Percentiles rank a stretch among this genome's conserved stretches.
Evolutionary conservation across 2,888 invertebrate genomes (phyloP).

Genomic region (Tipula unca): DNA sequence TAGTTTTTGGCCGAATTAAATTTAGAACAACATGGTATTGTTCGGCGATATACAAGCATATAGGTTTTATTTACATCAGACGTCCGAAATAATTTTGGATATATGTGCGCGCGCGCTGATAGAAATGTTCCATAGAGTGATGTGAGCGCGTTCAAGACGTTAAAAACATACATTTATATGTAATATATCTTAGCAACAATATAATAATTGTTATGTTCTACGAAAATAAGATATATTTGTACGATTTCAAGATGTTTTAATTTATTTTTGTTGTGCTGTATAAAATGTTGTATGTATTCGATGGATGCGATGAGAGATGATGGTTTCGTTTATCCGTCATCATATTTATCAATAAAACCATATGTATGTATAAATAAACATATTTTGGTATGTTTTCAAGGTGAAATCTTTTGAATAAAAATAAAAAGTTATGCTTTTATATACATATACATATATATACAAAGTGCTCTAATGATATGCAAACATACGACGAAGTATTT

Average conservation of each 20-base stretch:
- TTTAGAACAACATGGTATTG: no score
- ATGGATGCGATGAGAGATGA: neutral
- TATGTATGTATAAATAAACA: neutral
- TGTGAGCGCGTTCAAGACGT: no score
- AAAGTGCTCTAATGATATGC: neutral
- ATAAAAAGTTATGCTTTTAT: neutral
- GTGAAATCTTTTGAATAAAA: neutral
- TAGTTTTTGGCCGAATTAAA: no score
- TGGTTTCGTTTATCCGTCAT: neutral
- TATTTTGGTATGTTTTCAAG: neutral
- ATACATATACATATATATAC: neutral
- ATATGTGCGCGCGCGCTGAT: no score
- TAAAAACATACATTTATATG: no score
- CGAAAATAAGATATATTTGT: neutral
- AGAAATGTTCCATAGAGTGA: no score
- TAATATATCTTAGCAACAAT: no score
- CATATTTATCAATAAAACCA: neutral
- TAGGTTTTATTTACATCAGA: no score
- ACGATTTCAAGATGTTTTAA: neutral
- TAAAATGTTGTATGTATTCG: neutral
- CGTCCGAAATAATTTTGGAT: no score
- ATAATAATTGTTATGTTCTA: no score
- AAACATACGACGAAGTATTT: neutral
- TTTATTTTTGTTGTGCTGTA: neutral
- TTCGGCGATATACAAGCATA: no score